Base-by-base conservation (phyloP, 1,140 invertebrate species). In the Cecropterus lyciades region DNA sequence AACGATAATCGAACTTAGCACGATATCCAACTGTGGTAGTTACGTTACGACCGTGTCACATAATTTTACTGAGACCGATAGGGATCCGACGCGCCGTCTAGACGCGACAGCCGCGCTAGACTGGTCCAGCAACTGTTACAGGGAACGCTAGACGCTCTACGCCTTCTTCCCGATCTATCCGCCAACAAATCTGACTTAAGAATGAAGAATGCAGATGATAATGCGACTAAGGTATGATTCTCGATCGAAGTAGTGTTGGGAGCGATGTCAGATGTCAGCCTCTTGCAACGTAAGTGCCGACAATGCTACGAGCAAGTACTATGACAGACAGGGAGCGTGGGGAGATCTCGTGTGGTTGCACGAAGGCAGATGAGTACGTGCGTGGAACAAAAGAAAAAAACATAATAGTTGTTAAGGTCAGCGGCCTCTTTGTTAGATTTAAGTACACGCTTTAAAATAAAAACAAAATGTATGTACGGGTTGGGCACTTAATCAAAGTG, bases 51-150 rank as follows among this genome's bases (percentile, higher is more conserved):
- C 74, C 74, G 75, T 69, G 79, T 83, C 81, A 86, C 80, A 87
- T 87, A 87, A 89, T 89, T 89, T 87, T 81, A 79, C 82, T 69
- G 70, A 71, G 70, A 68, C 75, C 80, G 82, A 87, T 85, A 83
- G 83, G 68, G 75, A 81, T 78, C 80, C 83, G 75, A 77, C 79
- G 79, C 78, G 74, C 84, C 84, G 88, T 91, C 88, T 89, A 91
- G 88, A 91, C 88, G 71, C 84, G 83, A 89, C 85, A 65, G 66
- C 62, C 71, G 69, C 72, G 69, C 79, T 82, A 84, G 78, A 91
- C 86, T 80, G 53, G 84, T 88, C 72, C 67, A 63, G 70, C 81
- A 73, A 88, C 83, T 55, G 60, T 70, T 75, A 65, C 59, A 53
- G 49, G 63, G 53, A 59, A 67, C 56, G 57, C 72, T 48, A 60